Base-by-base conservation (phyloP, 2,113 vertebrate genomes). In the Pelusios castaneus region DNA sequence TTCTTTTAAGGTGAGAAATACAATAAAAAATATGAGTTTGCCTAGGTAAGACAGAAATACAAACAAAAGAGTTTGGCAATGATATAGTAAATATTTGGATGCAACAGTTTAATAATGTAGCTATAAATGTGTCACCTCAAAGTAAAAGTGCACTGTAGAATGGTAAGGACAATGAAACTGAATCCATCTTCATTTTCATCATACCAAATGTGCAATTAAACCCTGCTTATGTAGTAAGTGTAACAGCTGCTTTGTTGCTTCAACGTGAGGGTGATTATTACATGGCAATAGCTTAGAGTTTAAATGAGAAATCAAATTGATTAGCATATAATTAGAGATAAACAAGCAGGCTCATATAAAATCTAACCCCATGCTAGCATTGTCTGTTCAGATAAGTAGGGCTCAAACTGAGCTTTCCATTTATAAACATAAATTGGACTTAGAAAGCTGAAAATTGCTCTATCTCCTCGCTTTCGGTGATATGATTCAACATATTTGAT, bases 301-400 rank as follows among this genome's bases (percentile, higher is more conserved):
- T 96, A 96, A 97, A 96, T 94, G 89, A 89, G 90, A 89, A 97
- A 94, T 97, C 77, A 96, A 95, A 95, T 92, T 96, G 95, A 97
- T 96, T 97, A 97, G 92, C 85, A 97, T 96, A 89, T 95, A 97
- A 96, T 97, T 97, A 97, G 77, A 97, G 90, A 97, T 94, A 96
- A 96, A 94, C 91, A 94, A 96, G 78, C 83, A 94, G 73, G 27
- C 47, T 89, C 82, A 51, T 86, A 94, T 86, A 96, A 96, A 97
- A 92, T 93, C 88, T 96, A 97, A 97, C 96, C 80, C 96, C 86
- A 93, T 89, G 92, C 94, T 94, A 96, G 55, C 88, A 93, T 93
- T 96, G 85, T 38, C 95, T 96, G 81, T 90, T 96, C 88, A 82
- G 87, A 87, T 96, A 97, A 97, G 82, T 85, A 96, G 89, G 31